Evolutionary conservation across 1,140 invertebrate species (phyloP).

Genomic region (Pinna nobilis): DNA sequence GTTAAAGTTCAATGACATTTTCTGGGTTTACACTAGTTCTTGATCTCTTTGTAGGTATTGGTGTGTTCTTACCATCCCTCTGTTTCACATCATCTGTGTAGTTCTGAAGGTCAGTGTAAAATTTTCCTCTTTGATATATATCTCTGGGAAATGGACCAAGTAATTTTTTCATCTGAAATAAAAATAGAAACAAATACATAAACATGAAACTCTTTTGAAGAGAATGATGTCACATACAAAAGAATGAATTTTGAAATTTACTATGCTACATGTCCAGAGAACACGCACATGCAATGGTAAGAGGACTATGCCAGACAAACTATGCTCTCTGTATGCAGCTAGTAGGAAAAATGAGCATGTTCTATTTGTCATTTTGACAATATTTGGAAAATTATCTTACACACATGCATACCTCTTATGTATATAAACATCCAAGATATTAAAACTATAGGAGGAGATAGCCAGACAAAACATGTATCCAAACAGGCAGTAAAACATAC

Average conservation of each 20-base stretch:
- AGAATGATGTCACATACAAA: neutral
- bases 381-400: too few species aligned
- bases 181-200: neutral
- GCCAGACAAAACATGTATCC: too few species aligned
- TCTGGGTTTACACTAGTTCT: too few species aligned
- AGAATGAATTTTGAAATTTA: neutral
- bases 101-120: slow-evolving; percentile 33
- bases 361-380: neutral
- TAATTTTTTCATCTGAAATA: slow-evolving; percentile 48
- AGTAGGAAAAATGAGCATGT: neutral
- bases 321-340: neutral
- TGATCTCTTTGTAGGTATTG: too few species aligned
- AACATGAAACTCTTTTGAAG: neutral
- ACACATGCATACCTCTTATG: too few species aligned
- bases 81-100: slow-evolving; percentile 41
- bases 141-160: slow-evolving; percentile 52
- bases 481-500: too few species aligned
- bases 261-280: neutral
- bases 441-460: too few species aligned
- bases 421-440: too few species aligned
- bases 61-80: slow-evolving; percentile 29
- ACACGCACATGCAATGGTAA: too few species aligned
- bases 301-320: neutral
- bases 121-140: slow-evolving; percentile 58
- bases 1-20: too few species aligned